A percentile compares a stretch with the other conserved stretches of the same genome.
phyloP scores from a whole-genome alignment of 2,888 invertebrate genomes.

The Tupiocoris notatus region DNA sequence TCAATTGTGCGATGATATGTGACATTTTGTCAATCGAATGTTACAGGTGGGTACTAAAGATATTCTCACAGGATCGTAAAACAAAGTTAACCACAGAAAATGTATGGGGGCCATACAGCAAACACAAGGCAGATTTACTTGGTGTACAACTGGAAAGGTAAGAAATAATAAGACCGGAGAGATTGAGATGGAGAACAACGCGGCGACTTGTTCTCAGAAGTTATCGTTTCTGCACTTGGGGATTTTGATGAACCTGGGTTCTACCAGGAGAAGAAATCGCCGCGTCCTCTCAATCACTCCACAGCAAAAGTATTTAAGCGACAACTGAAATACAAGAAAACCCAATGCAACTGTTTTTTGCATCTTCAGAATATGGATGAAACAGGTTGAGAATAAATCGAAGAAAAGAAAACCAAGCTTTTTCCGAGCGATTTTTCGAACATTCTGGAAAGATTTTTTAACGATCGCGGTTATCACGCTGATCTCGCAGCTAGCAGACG shows the following conservation, averaged over 20 bases:
- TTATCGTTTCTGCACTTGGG: too few species aligned
- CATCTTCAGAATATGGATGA: constrained; percentile 23
- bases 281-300: too few species aligned
- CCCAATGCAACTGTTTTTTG: too few species aligned
- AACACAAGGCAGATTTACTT: neutral
- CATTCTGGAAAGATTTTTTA: constrained; percentile 29
- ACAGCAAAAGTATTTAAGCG: too few species aligned
- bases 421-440: neutral
- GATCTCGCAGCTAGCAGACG: constrained; percentile 16
- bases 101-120: constrained; percentile 16
- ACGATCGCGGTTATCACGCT: neutral
- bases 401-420: constrained; percentile 12
- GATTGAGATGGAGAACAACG: too few species aligned
- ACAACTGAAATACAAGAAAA: too few species aligned
- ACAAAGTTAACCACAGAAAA: neutral
- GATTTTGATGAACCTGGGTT: too few species aligned
- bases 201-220: too few species aligned
- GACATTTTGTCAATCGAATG: too few species aligned
- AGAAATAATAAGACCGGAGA: too few species aligned
- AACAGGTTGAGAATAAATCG: constrained; percentile 5
- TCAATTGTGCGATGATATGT: too few species aligned
- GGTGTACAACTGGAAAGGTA: constrained; percentile 9
- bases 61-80: constrained; percentile 7
- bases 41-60: constrained; percentile 20
- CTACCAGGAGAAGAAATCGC: too few species aligned